Percentiles rank a stretch among this genome's conserved stretches.
phyloP scores from a whole-genome alignment of 1,140 invertebrate species.

The Nasonia vitripennis region DNA sequence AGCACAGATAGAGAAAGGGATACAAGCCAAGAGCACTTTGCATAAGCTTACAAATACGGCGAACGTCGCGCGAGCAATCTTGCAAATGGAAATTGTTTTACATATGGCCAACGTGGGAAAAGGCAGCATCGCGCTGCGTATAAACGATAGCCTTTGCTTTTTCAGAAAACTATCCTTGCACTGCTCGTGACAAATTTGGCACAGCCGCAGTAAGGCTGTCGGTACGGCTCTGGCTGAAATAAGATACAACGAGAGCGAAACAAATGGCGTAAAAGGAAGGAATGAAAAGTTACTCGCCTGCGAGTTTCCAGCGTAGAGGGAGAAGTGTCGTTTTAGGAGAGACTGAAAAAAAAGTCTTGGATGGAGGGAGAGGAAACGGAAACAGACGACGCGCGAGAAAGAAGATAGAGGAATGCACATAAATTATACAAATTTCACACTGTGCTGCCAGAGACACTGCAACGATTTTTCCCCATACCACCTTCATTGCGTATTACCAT shows the following conservation, averaged over 20 bases:
- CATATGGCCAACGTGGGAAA: not conserved
- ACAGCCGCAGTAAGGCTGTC: conserved; percentile 33
- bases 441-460: not conserved
- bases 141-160: conserved; percentile 45
- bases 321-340: conserved; percentile 18
- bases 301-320: conserved; percentile 27
- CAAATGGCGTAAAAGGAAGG: conserved; percentile 33
- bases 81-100: conserved; percentile 44
- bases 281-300: conserved; percentile 40
- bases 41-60: conserved; percentile 21
- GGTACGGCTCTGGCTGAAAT: conserved; percentile 23
- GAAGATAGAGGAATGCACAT: conserved; percentile 21
- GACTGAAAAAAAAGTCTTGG: not conserved
- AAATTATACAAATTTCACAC: conserved; percentile 44
- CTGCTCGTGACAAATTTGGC: conserved; percentile 43
- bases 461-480: conserved; percentile 23
- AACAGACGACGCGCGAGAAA: conserved; percentile 15
- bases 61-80: conserved; percentile 26
- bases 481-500: conserved; percentile 14
- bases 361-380: conserved; percentile 1
- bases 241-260: conserved; percentile 45
- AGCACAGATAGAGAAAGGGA: not conserved
- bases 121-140: not conserved
- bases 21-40: not conserved
- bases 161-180: conserved; percentile 21